Conservation (phyloP, 2,888 invertebrate species). For the Tricholauxania praeusta region DNA sequence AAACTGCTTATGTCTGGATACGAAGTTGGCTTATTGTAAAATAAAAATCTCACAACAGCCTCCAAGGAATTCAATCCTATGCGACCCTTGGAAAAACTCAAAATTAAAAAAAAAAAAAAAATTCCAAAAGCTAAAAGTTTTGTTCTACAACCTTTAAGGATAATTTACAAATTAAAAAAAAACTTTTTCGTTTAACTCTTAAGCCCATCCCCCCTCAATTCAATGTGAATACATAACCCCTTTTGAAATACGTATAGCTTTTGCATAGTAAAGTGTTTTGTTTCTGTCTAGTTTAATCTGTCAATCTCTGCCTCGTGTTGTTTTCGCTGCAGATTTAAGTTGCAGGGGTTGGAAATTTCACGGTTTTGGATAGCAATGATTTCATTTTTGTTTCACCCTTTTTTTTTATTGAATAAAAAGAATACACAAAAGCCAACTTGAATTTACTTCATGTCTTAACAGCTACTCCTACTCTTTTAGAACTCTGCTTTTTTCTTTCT, state of each 20-base stretch:
- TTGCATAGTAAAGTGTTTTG: too few relatives aligned
- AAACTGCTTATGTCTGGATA: too few relatives aligned
- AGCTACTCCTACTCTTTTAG: not conserved
- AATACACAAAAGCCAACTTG: too few relatives aligned
- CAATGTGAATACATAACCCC: too few relatives aligned
- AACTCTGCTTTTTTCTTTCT: not conserved
- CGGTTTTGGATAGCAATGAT: not conserved
- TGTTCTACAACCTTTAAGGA: constrained; percentile 31
- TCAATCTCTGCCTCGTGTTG: constrained; percentile 1
- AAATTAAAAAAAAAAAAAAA: constrained; percentile 19
- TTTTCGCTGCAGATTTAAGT: not conserved
- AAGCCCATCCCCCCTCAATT: not conserved
- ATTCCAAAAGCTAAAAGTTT: constrained; percentile 28
- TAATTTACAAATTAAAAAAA: constrained; percentile 22
- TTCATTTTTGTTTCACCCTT: not conserved
- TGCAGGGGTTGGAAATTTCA: not conserved
- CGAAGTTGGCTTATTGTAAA: too few relatives aligned
- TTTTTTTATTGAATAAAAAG: not conserved
- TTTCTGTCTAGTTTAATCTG: constrained; percentile 13
- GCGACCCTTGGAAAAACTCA: constrained; percentile 1
- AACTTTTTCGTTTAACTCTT: constrained; percentile 60
- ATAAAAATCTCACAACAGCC: too few relatives aligned
- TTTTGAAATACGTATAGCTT: too few relatives aligned
- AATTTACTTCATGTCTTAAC: too few relatives aligned
- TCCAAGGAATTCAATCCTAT: not conserved